These are phyloP conservation scores for Psittacula derbiana DNA, from an alignment of 2,797 vertebrate genomes.

Conservation along the genomic window DNA sequence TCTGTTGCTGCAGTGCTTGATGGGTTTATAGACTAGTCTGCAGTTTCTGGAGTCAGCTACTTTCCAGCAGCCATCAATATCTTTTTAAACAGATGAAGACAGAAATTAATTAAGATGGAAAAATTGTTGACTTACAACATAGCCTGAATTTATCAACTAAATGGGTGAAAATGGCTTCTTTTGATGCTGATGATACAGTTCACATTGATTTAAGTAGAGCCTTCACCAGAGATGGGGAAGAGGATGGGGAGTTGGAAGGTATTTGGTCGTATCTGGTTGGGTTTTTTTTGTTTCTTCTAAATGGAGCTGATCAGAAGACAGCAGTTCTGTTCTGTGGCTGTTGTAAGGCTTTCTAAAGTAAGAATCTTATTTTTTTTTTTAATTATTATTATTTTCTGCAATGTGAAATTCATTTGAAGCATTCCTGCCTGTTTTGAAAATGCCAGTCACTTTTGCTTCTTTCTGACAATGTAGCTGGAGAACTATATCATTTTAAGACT, in stretches of 20 bases:
- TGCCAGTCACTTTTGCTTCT: not conserved
- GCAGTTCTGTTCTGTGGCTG: not conserved
- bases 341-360: not conserved
- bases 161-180: not conserved
- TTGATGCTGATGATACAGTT: not conserved
- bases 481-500: not conserved
- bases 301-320: not conserved
- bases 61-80: not conserved
- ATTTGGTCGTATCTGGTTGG: too few species aligned
- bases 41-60: not conserved
- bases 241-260: not conserved
- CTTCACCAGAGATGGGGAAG: not conserved
- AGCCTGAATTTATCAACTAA: not conserved
- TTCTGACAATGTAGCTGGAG: not conserved
- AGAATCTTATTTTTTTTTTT: not conserved
- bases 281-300: not conserved
- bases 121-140: not conserved
- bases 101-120: not conserved
- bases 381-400: not conserved
- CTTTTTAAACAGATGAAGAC: not conserved
- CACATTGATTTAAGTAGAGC: not conserved
- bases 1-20: not conserved
- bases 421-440: not conserved
- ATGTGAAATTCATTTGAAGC: not conserved
- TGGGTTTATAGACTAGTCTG: not conserved